Evolutionary conservation across 92 coral and sea anemone genomes (phyloP), one percentile per base, ranked within the genome.

Genomic region (Desmophyllum pertusum): DNA sequence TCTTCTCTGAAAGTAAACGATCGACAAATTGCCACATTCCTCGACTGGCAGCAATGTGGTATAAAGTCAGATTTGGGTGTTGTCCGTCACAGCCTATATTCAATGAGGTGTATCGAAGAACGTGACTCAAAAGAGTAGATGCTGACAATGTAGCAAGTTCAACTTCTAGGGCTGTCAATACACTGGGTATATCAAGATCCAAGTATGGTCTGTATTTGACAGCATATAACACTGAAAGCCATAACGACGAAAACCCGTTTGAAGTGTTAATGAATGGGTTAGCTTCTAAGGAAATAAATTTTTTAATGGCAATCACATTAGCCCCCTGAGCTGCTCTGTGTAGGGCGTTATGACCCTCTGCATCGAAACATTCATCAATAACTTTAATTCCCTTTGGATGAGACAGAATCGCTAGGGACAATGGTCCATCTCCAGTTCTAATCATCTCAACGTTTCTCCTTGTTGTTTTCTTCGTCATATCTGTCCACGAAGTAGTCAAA

Each of bases 291-390:
- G 87, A 66, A 17, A 87, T 65, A 2, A 75, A 66, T 41, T 65
- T 81, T 53, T 81, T 42, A 36, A 90, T 45, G 2, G 91, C 93
- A 21, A 64, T 71, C 42, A 90, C 57, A 55, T 90, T 90, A 40
- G 91, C 91, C 27, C 93, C 93, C 42, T 90, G 91, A 30, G 91
- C 93, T 23, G 91, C 93, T 52, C 93, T 88, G 63, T 90, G 93
- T 42, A 90, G 7, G 39, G 87, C 84, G 1, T 72, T 86, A 55
- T 83, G 83, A n/a, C 93, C 93, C 10, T 83, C 76, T 4, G 76
- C 83, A 57, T 90, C 93, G 2, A 55, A 29, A 71, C 93, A 86
- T 39, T 70, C 51, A 23, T 71, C 19, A 31, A 71, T 41, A 10
- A 71, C 37, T 14, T 71, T 10, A 0, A 0, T n/a, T 41, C 76